phyloP scores from a whole-genome alignment of 2,797 vertebrate species.

The Uromys caudimaculatus region DNA sequence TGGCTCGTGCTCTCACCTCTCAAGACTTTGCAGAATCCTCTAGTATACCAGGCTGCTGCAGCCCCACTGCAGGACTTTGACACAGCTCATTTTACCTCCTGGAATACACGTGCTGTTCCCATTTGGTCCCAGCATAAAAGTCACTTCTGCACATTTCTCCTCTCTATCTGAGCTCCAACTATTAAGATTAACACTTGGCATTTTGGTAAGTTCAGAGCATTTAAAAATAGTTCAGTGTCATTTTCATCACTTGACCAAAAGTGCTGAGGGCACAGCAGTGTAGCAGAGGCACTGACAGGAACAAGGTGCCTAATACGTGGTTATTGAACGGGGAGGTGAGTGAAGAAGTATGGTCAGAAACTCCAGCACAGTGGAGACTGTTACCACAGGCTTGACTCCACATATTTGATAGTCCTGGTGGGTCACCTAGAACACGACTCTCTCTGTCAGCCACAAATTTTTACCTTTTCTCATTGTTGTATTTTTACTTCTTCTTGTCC shows the following conservation, averaged over 20 bases:
- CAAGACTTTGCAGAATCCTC: neutral
- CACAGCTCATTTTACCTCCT: neutral
- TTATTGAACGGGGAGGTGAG: neutral
- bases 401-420: neutral
- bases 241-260: conserved; percentile 5
- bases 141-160: neutral
- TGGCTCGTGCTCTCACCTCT: neutral
- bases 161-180: neutral
- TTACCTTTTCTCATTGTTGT: neutral
- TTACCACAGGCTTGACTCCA: neutral
- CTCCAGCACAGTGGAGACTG: neutral
- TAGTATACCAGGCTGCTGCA: neutral
- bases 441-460: neutral
- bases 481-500: neutral
- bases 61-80: neutral
- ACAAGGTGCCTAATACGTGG: neutral
- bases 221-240: conserved; percentile 25
- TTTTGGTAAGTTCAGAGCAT: conserved; percentile 52
- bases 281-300: neutral
- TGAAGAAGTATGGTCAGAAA: neutral
- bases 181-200: conserved; percentile 29
- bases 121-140: conserved; percentile 10
- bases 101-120: neutral
- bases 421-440: neutral
- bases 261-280: neutral